A percentile compares a stretch with the other conserved stretches of the same genome.
Conservation (phyloP, 2,113 vertebrate genomes). For the Centropus unirufus region DNA sequence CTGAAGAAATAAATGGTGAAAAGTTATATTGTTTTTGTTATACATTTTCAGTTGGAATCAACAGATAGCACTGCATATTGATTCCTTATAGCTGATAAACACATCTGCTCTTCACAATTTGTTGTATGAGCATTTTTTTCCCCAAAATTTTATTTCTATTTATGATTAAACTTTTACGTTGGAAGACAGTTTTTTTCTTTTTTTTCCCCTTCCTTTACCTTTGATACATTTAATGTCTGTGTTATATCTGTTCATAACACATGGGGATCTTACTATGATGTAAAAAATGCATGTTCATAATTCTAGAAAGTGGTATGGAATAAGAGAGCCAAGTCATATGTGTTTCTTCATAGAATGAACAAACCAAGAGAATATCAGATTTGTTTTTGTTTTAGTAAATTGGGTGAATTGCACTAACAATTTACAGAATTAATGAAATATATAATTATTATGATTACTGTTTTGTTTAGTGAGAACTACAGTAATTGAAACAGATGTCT, state of each 20-base stretch:
- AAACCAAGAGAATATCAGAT: not conserved
- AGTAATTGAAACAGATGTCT: conserved; percentile 94
- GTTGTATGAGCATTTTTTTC: not conserved
- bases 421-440: not conserved
- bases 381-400: not conserved
- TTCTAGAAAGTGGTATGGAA: not conserved
- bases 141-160: not conserved
- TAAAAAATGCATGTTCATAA: not conserved
- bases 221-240: not conserved
- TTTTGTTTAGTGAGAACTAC: conserved; percentile 91
- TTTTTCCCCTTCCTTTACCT: not conserved
- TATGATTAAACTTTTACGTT: not conserved
- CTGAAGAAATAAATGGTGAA: not conserved
- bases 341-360: not conserved
- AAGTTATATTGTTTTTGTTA: not conserved
- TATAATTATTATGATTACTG: conserved; percentile 52
- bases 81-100: not conserved
- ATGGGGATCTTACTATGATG: not conserved
- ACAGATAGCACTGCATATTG: not conserved
- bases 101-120: not conserved
- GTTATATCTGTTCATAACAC: not conserved
- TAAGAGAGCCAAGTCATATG: not conserved
- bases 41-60: not conserved
- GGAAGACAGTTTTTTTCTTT: not conserved
- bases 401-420: not conserved